Base-by-base conservation (phyloP, 2,888 invertebrate species). In the Polydrusus pterygomalis region DNA sequence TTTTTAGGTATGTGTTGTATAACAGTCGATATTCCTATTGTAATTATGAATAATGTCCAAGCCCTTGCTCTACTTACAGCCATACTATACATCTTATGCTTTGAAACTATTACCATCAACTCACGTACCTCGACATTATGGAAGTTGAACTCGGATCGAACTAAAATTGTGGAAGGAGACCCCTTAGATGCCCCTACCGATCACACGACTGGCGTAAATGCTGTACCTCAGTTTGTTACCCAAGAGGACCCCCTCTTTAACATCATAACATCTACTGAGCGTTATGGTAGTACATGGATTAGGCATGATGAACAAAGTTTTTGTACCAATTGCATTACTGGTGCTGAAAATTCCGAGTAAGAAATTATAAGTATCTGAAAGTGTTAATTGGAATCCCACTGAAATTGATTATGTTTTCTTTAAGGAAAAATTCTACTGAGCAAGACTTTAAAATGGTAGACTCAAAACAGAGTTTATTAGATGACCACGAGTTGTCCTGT, bases 101-200 rank as follows among this genome's bases (percentile, higher is more conserved):
- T 93, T 85, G 92, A 93, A 88, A 91, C 93, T 83, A 90, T 93
- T 83, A 87, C 87, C 74, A 94, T 93, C 80, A 96, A 95, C 88
- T 95, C 96, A 45, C 91, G 94, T 81, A 94, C 95, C 17, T 95
- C 95, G 69, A 93, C 93, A 82, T 90, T 95, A 85, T 96, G 96
- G 96, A 93, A 93, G 88, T 88, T 96, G 77, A 95, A 93, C 86
- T 89, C 90, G 65, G 94, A 95, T 82, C 93, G 92, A 85, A 94
- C 93, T 69, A 92, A 93, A 88, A 93, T 95, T 75, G 91, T 93
- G 75, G 93, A 93, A 83, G 91, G 90, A 60, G 91, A 87, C 81
- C 90, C 89, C 77, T 88, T 91, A 11, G 91, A 90, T 82, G 92
- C 93, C 83, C 94, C 91, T 38, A 91, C 89, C 82, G 92, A 93